These are phyloP conservation scores for Drymonia ruficornis DNA, from an alignment of 2,888 invertebrate genomes.

Conservation along the genomic window DNA sequence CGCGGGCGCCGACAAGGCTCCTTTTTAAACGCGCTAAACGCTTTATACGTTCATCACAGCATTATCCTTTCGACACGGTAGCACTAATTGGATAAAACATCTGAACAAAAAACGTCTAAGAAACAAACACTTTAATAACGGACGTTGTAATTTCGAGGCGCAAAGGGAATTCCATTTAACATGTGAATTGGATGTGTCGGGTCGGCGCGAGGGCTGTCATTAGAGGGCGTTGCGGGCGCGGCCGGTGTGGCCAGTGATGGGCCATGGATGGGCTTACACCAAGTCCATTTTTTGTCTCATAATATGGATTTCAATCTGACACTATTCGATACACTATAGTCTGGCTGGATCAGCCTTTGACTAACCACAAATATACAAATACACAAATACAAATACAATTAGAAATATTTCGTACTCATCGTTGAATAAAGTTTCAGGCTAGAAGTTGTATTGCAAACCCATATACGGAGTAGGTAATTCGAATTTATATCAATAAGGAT, in stretches of 20 bases:
- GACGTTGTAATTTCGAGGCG: slow-evolving; percentile 75
- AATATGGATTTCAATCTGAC: background rate
- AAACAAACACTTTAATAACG: slow-evolving; percentile 83
- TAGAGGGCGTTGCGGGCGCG: slow-evolving; percentile 53
- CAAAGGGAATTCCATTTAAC: slow-evolving; percentile 82
- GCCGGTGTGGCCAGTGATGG: slow-evolving; percentile 16
- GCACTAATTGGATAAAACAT: slow-evolving; percentile 83
- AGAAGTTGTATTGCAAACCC: no score
- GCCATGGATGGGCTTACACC: background rate
- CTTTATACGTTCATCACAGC: slow-evolving; percentile 74
- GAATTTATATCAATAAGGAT: no score
- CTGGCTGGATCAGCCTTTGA: no score
- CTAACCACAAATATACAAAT: no score
- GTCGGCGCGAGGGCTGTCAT: slow-evolving; percentile 70
- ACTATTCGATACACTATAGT: background rate
- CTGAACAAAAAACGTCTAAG: slow-evolving; percentile 75
- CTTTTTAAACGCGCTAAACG: slow-evolving; percentile 77
- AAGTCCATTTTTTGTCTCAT: no score
- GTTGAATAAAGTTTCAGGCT: no score
- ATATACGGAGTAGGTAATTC: no score
- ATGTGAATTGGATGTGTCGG: slow-evolving; percentile 82
- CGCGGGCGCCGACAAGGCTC: slow-evolving; percentile 65
- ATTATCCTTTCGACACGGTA: slow-evolving; percentile 85
- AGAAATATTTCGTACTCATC: no score
- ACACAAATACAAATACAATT: no score